Base-by-base conservation (phyloP, 2,888 invertebrate genomes). In the Sphecodes monilicornis region DNA sequence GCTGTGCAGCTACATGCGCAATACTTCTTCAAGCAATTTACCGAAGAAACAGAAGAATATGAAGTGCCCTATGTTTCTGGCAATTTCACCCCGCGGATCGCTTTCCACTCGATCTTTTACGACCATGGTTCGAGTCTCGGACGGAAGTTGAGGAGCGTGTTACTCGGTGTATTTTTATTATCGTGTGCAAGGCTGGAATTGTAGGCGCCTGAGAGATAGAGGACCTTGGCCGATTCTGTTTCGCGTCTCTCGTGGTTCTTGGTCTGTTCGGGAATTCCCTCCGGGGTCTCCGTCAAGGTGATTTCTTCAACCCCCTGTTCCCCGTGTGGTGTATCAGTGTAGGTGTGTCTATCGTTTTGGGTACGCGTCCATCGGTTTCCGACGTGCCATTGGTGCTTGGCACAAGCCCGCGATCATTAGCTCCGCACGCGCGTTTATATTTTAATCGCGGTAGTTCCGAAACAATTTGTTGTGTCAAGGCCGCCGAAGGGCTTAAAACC, bases 401-500 rank as follows among this genome's bases (percentile, higher is more conserved):
- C 93, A 94, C 94, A 93, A 87, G 82, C 93, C 93, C 64, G 64
- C 57, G 64, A 94, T 94, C 93, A 93, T 94, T 91, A 91, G 76
- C 79, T 86, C 50, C 89, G 85, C 89, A 89, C 91, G 91, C 92
- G 91, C 91, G 90, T 91, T 93, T 94, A 93, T 93, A 93, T 94
- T 94, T 94, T 94, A 94, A 94, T 94, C 94, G 88, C 86, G 84
- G 93, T 93, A 94, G 94, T 94, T 94, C 87, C 94, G 91, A 94
- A 94, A 94, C 94, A 94, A 94, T 94, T 94, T 93, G 94, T 94
- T 94, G 91, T 94, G 94, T 94, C 94, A 94, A 94, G 94, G 94
- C 92, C 94, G 92, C 92, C 94, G 92, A 90, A 91, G 89, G 92
- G 91, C 92, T 93, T 91, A 77, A 91, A 90, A 90, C 86, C 88